phyloP scores from a whole-genome alignment of 2,888 invertebrate genomes.

The Acanthoscelides obtectus region DNA sequence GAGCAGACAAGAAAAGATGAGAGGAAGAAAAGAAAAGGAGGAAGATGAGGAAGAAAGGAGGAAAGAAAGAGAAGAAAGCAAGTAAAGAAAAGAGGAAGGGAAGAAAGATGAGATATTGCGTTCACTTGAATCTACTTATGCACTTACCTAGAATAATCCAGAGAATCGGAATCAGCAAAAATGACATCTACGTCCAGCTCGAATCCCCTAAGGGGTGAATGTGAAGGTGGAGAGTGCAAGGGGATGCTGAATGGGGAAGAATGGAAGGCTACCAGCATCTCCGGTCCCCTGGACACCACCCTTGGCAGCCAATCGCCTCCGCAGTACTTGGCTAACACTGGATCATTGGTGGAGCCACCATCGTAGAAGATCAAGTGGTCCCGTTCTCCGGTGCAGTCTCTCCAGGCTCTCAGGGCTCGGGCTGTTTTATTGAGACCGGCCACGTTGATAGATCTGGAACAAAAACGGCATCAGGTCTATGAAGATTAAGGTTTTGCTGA shows the following conservation, averaged over 20 bases:
- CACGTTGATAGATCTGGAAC: slow-evolving; percentile 54
- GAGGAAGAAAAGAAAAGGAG: too few species aligned
- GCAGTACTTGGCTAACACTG: slow-evolving; percentile 80
- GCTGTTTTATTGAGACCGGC: slow-evolving; percentile 66
- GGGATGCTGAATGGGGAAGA: slow-evolving; percentile 82
- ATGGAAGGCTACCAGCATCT: slow-evolving; percentile 84
- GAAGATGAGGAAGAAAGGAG: too few species aligned
- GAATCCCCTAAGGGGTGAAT: slow-evolving; percentile 71
- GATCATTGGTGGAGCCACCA: slow-evolving; percentile 76
- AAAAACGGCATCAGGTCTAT: not conserved
- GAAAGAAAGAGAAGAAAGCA: too few species aligned
- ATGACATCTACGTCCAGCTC: slow-evolving; percentile 85
- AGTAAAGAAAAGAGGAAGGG: too few species aligned
- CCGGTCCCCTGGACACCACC: slow-evolving; percentile 70
- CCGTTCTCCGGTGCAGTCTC: slow-evolving; percentile 75
- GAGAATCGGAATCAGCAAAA: slow-evolving; percentile 81
- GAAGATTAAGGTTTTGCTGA: too few species aligned
- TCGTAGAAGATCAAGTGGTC: slow-evolving; percentile 85
- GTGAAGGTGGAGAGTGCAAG: slow-evolving; percentile 58
- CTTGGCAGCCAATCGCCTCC: slow-evolving; percentile 82
- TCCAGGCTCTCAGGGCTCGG: slow-evolving; percentile 72
- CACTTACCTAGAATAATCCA: slow-evolving; percentile 62
- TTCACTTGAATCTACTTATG: too few species aligned
- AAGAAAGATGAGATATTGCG: too few species aligned
- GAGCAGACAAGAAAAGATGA: too few species aligned